Conservation (phyloP, 2,113 vertebrate genomes). For the Dicerorhinus sumatrensis region DNA sequence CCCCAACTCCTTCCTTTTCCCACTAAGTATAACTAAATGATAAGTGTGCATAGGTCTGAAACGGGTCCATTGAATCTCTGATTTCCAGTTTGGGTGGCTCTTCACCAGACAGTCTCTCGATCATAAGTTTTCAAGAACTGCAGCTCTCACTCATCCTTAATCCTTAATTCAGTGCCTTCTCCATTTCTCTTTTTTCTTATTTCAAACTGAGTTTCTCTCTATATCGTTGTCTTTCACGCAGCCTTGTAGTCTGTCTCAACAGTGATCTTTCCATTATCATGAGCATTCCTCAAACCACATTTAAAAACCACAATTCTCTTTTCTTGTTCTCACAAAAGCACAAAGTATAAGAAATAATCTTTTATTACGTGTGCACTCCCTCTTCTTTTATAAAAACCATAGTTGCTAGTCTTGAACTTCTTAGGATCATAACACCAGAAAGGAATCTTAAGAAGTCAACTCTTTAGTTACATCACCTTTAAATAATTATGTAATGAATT, state of each 20-base stretch:
- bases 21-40: not conserved
- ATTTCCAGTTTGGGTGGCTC: not conserved
- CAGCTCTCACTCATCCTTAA: not conserved
- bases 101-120: not conserved
- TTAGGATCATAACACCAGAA: not conserved
- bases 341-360: not conserved
- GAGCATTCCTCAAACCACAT: not conserved
- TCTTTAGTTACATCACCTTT: not conserved
- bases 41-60: not conserved
- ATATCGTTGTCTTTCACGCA: not conserved
- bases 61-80: not conserved
- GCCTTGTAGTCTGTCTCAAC: not conserved
- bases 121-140: not conserved
- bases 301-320: not conserved
- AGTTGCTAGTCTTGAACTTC: not conserved
- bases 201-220: not conserved
- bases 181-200: not conserved
- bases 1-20: not conserved
- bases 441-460: not conserved
- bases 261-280: not conserved
- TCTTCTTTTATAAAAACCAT: conserved; percentile 24
- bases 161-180: not conserved
- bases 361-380: not conserved
- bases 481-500: not conserved
- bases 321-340: not conserved